These are phyloP conservation scores for Rhorus exstirpatorius DNA, from an alignment of 2,888 invertebrate genomes.

Conservation along the genomic window DNA sequence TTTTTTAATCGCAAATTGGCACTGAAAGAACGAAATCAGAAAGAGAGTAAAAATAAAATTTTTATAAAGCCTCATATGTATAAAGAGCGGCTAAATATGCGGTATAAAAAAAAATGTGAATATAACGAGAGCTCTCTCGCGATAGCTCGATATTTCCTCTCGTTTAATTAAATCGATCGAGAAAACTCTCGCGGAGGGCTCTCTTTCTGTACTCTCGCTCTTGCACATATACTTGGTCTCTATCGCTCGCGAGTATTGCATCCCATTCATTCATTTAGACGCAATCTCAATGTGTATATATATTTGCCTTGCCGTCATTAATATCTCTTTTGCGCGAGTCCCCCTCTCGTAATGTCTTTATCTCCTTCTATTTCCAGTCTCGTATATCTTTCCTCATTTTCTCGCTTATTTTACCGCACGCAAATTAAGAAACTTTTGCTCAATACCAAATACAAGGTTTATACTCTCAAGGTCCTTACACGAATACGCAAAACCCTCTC, in stretches of 20 bases:
- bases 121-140: constrained; percentile 48
- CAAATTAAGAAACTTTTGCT: constrained; percentile 44
- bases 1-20: constrained; percentile 50
- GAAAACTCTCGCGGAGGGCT: constrained; percentile 23
- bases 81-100: constrained; percentile 14
- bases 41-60: constrained; percentile 28
- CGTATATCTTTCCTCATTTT: constrained; percentile 36
- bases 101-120: constrained; percentile 27
- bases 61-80: constrained; percentile 2
- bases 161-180: constrained; percentile 60
- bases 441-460: constrained; percentile 10
- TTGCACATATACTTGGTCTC: neutral
- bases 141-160: constrained; percentile 14
- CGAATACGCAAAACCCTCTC: neutral
- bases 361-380: constrained; percentile 8
- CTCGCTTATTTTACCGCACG: constrained; percentile 12
- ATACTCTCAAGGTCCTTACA: neutral
- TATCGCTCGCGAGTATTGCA: neutral
- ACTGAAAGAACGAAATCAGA: constrained; percentile 40
- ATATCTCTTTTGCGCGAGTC: constrained; percentile 39
- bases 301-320: constrained; percentile 13
- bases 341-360: constrained; percentile 13
- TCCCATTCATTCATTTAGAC: constrained; percentile 57
- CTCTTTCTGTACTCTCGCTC: neutral
- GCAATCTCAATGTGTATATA: constrained; percentile 27